Evolutionary conservation across 2,888 invertebrate genomes (phyloP).

Genomic region (Nephrocerus scutellatus): DNA sequence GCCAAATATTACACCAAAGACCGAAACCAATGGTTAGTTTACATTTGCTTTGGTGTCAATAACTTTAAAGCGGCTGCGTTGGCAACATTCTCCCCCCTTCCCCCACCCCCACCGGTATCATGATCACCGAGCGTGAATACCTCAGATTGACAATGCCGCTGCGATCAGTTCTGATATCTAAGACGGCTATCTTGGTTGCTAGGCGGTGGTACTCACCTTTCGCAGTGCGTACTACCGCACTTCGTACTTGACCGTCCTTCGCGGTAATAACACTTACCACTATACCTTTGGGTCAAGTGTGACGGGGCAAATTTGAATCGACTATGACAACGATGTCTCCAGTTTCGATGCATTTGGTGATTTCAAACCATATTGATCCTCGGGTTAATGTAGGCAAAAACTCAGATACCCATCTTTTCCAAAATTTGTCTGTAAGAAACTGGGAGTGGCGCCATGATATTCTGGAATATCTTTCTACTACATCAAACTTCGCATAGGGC

Average conservation of each 20-base stretch:
- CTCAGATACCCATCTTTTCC: conserved; percentile 32
- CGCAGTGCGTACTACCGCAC: conserved; percentile 10
- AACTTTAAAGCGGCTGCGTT: too few relatives aligned
- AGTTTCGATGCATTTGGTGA: conserved; percentile 13
- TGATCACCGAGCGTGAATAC: too few relatives aligned
- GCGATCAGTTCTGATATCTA: too few relatives aligned
- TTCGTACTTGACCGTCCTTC: conserved; percentile 17
- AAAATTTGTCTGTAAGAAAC: conserved; percentile 25
- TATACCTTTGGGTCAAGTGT: conserved; percentile 18
- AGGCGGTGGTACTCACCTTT: conserved; percentile 12
- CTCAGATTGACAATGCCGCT: too few relatives aligned
- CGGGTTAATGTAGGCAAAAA: conserved; percentile 25
- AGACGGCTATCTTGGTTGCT: conserved; percentile 13
- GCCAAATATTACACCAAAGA: too few relatives aligned
- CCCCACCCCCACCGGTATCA: too few relatives aligned
- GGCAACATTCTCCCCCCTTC: too few relatives aligned
- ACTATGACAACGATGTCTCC: conserved; percentile 17
- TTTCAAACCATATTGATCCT: conserved; percentile 19
- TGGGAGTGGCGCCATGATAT: conserved; percentile 29
- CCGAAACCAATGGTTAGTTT: too few relatives aligned
- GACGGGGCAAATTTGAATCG: conserved; percentile 14
- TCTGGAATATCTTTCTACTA: conserved; percentile 14
- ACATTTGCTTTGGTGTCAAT: too few relatives aligned
- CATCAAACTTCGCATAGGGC: conserved; percentile 20
- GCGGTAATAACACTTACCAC: conserved; percentile 5